A percentile compares a stretch with the other conserved stretches of the same genome.
Evolutionary conservation across 2,113 vertebrate genomes (phyloP).

Genomic region (Aphelocoma coerulescens): DNA sequence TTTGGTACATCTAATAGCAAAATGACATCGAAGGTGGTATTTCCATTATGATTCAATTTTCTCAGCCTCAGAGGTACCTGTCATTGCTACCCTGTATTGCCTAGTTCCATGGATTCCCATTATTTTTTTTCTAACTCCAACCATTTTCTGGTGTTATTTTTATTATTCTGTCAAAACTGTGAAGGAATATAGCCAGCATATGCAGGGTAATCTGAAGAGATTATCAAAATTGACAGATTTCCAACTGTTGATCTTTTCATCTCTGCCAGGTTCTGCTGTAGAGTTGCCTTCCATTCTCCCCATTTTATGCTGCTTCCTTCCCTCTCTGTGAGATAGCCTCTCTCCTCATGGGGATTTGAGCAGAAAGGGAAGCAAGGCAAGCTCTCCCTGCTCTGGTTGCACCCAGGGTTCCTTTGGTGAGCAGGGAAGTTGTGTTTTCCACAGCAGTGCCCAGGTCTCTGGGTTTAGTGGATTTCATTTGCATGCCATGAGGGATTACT

Average conservation of each 20-base stretch:
- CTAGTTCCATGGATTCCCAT: neutral
- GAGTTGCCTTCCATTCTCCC: neutral
- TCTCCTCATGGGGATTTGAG: neutral
- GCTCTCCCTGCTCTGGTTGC: neutral
- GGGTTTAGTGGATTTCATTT: slow-evolving; percentile 6
- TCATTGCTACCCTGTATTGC: neutral
- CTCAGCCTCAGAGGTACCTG: neutral
- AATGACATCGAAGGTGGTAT: neutral
- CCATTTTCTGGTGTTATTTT: neutral
- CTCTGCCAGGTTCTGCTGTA: neutral
- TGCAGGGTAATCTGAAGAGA: neutral
- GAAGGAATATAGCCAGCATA: neutral
- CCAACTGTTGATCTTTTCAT: neutral
- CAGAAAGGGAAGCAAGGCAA: neutral
- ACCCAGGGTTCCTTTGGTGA: neutral
- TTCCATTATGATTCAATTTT: neutral
- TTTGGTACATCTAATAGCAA: neutral
- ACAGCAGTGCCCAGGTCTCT: neutral
- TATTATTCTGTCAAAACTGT: neutral
- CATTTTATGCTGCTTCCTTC: neutral
- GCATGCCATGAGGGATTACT: neutral
- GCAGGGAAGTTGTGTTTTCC: neutral
- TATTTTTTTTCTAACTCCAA: neutral
- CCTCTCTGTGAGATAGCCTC: neutral
- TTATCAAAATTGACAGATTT: neutral